A percentile compares a stretch with the other conserved stretches of the same genome.
Evolutionary conservation across 2,113 vertebrate genomes (phyloP).

Genomic region (Nestor notabilis): DNA sequence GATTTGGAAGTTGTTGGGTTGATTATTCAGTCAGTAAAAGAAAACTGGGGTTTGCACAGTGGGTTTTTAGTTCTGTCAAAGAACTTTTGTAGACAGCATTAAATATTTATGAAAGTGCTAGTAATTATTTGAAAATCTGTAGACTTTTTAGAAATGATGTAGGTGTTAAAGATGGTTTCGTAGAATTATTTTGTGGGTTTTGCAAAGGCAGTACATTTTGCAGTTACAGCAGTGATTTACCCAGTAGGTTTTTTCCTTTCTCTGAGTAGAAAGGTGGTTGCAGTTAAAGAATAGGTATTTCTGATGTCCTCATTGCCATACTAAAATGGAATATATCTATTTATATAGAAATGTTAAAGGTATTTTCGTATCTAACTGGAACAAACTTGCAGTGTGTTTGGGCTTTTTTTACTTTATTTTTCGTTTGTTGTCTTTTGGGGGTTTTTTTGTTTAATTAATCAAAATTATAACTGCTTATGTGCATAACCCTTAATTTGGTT

Average conservation of each 20-base stretch:
- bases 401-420: background rate
- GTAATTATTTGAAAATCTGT: constrained; percentile 35
- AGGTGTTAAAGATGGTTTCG: constrained; percentile 20
- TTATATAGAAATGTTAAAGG: background rate
- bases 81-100: background rate
- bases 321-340: background rate
- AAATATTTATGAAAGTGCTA: constrained; percentile 24
- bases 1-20: background rate
- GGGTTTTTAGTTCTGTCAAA: constrained; percentile 16
- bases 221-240: background rate
- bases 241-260: background rate
- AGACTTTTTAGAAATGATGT: background rate
- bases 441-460: background rate
- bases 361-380: background rate
- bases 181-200: constrained; percentile 5
- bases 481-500: background rate
- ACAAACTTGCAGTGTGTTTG: background rate
- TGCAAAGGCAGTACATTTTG: background rate
- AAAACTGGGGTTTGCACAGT: background rate
- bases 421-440: too few relatives aligned
- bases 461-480: background rate
- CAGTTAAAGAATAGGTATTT: background rate
- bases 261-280: background rate
- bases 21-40: background rate
- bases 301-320: background rate